These are phyloP conservation scores for Cryptoprocta ferox DNA, from an alignment of 2,797 vertebrate species.

Conservation along the genomic window DNA sequence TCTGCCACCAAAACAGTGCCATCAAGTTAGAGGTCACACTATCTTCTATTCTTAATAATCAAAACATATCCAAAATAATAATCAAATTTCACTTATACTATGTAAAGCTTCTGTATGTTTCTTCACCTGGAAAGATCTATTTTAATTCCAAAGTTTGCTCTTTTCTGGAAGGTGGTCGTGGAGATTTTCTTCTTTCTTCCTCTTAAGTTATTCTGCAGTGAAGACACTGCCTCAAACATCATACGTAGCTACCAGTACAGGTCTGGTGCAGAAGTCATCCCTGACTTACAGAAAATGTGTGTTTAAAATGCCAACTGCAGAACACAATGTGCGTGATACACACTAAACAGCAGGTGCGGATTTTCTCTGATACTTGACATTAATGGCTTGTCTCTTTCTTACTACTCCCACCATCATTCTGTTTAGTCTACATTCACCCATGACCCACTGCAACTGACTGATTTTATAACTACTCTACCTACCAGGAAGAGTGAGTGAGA, in stretches of 20 bases:
- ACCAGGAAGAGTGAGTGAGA: slow-evolving; percentile 48
- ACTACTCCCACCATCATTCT: not conserved
- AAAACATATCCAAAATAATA: slow-evolving; percentile 65
- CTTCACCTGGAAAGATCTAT: slow-evolving; percentile 78
- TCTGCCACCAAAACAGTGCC: slow-evolving; percentile 73
- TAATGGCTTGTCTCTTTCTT: not conserved
- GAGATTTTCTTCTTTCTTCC: slow-evolving; percentile 66
- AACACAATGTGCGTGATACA: not conserved
- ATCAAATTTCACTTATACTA: slow-evolving; percentile 80
- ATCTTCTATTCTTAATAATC: slow-evolving; percentile 70
- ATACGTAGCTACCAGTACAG: not conserved
- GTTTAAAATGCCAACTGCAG: slow-evolving; percentile 38
- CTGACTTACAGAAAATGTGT: slow-evolving; percentile 59
- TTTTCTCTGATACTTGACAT: not conserved
- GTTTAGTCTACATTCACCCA: not conserved
- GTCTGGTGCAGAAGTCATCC: not conserved
- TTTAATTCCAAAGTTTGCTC: slow-evolving; percentile 83
- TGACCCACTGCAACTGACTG: not conserved
- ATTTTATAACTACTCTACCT: slow-evolving; percentile 20
- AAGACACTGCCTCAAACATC: slow-evolving; percentile 67
- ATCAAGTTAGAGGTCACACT: slow-evolving; percentile 55
- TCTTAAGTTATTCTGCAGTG: slow-evolving; percentile 68
- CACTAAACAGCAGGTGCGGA: not conserved
- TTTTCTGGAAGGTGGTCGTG: slow-evolving; percentile 79
- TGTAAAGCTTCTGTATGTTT: slow-evolving; percentile 75